A percentile compares a stretch with the other conserved stretches of the same genome.
These are phyloP conservation scores for Oceanodroma leucorhoa DNA, from an alignment of 2,797 vertebrate genomes.

Conservation along the genomic window DNA sequence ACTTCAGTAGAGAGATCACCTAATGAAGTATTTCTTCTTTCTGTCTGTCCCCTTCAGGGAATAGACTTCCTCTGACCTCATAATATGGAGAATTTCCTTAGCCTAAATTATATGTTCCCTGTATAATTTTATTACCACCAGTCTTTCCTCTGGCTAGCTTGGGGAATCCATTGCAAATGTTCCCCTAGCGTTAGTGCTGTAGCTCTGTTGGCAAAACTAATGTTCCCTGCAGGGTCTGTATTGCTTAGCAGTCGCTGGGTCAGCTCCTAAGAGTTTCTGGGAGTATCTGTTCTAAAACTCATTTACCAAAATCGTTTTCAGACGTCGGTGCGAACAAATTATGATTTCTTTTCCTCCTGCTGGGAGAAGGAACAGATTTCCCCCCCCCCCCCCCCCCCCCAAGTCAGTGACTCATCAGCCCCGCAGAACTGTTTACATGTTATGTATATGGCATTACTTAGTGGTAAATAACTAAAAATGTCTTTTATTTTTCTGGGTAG, in stretches of 20 bases:
- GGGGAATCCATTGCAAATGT: neutral
- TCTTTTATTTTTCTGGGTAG: neutral
- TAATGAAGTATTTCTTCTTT: neutral
- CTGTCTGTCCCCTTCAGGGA: neutral
- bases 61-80: neutral
- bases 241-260: neutral
- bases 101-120: neutral
- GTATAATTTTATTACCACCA: neutral
- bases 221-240: neutral
- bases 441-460: neutral
- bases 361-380: neutral
- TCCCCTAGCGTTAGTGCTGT: neutral
- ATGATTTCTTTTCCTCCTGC: neutral
- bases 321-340: neutral
- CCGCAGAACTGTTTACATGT: neutral
- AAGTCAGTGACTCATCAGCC: neutral
- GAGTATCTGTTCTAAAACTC: neutral
- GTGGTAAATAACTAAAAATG: constrained; percentile 38
- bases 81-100: neutral
- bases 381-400: too few relatives aligned
- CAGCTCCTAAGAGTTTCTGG: neutral
- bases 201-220: neutral
- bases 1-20: neutral
- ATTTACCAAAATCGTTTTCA: neutral
- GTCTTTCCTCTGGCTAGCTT: neutral